Percentiles rank a stretch among this genome's conserved stretches.
Conservation (phyloP, 2,888 invertebrate genomes). For the Drosophila stalkeri region DNA sequence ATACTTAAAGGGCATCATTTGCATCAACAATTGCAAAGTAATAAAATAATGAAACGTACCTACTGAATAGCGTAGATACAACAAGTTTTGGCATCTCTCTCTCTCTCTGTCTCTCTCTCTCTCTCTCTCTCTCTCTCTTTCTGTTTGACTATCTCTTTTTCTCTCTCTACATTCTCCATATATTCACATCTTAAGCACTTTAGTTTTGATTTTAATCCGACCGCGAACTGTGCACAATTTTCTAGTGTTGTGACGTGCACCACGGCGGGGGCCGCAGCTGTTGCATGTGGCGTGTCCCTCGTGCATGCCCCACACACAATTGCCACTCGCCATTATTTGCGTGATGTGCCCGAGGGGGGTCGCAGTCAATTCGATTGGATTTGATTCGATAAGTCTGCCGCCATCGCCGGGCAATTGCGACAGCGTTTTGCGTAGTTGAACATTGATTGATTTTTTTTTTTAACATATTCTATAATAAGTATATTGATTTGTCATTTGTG, state of each 20-base stretch:
- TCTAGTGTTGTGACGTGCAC: constrained; percentile 10
- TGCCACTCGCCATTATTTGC: constrained; percentile 11
- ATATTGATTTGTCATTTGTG: constrained; percentile 42
- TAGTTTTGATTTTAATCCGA: constrained; percentile 5
- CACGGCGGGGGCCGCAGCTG: constrained; percentile 16
- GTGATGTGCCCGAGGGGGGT: constrained; percentile 20
- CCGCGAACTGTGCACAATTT: constrained; percentile 2
- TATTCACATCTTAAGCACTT: constrained; percentile 4
- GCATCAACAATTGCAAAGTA: neutral
- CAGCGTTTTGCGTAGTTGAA: constrained; percentile 50
- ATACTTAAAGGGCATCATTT: neutral
- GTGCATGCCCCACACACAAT: constrained; percentile 58
- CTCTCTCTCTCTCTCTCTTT: neutral
- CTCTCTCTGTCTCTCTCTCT: neutral
- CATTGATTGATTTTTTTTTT: constrained; percentile 20
- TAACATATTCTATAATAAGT: constrained; percentile 26
- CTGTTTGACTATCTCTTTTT: neutral
- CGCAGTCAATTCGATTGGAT: constrained; percentile 18
- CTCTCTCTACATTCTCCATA: neutral
- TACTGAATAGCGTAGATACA: neutral
- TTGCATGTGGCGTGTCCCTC: constrained; percentile 38
- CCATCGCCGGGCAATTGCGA: constrained; percentile 6
- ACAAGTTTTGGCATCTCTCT: neutral
- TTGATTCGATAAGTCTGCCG: constrained; percentile 5
- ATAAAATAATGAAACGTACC: neutral